Base-by-base conservation (phyloP, 2,797 vertebrate species). In the Schizopygopsis malacanthus region DNA sequence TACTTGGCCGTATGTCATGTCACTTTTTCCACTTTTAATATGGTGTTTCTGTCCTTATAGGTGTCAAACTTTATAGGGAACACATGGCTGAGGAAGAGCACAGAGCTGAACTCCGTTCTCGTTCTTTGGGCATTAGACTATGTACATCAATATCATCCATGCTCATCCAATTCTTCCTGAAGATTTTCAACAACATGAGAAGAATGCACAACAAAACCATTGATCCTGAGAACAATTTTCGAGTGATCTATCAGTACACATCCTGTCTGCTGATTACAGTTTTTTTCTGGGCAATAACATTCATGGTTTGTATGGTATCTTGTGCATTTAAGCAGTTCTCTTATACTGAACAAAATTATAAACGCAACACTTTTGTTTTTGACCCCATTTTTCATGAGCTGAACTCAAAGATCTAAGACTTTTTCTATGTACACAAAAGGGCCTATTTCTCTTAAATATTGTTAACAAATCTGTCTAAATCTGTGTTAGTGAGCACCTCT, bases 271-370 rank as follows among this genome's bases (percentile, higher is more conserved):
- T 88, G 18, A 80, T 79, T 63, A 81, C 82, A 16, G 10, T 85
- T n/a, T 13, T 71, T 13, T 87, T 89, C 69, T 88, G 81, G 87
- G 25, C 82, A 71, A 33, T 89, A 81, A 67, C 86, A 76, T 86
- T 67, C 22, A 89, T 86, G 88, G 88, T 89, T 67, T 25, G 84
- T 85, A 47, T 78, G 15, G 22, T 37, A 33, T 39, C 18, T 54
- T 69, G 28, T 81, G 20, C 13, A 11, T 9, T 33, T 47, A 9
- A 37, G 28, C 78, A 65, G 16, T 79, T 56, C 8, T 39, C n/a
- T 22, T 39, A 2, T 33, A 33, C 33, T 33, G 33, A 33, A 33
- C 33, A 33, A 33, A 33, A 33, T 33, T 33, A 33, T 33, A 33
- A 33, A 33, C 33, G 33, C 33, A 33, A 33, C 33, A 33, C 2